Evolutionary conservation across 2,888 invertebrate genomes (phyloP).

Genomic region (Apodemia mormo): DNA sequence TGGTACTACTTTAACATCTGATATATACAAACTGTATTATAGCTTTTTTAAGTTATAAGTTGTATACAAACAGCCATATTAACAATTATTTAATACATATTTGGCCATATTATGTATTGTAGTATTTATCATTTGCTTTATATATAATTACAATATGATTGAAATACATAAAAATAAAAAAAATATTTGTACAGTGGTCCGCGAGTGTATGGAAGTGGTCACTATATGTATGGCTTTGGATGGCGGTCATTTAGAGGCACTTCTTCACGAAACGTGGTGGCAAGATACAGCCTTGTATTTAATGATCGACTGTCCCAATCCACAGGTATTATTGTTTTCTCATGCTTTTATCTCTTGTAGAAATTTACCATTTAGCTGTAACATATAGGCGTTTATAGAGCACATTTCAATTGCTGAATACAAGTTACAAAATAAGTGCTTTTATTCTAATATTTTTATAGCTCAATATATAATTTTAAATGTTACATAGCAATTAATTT

Average conservation of each 20-base stretch:
- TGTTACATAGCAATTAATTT: too few relatives aligned
- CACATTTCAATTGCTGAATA: neutral
- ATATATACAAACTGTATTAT: too few relatives aligned
- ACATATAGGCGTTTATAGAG: neutral
- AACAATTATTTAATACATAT: neutral
- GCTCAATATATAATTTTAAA: too few relatives aligned
- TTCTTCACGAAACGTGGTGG: conserved; percentile 92
- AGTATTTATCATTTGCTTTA: neutral
- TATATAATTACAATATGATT: neutral
- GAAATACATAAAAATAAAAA: neutral
- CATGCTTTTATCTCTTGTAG: neutral
- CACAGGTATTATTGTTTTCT: conserved; percentile 66
- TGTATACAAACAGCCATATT: neutral
- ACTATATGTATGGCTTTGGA: conserved; percentile 94
- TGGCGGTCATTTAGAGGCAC: conserved; percentile 90
- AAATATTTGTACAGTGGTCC: conserved; percentile 83
- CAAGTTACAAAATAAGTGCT: neutral
- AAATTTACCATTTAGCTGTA: neutral
- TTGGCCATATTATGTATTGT: neutral
- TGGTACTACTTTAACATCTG: too few relatives aligned
- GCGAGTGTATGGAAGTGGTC: conserved; percentile 95
- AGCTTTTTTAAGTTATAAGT: neutral
- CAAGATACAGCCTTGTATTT: conserved; percentile 94
- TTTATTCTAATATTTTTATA: neutral
- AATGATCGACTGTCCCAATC: conserved; percentile 90